These are phyloP conservation scores for Atta colombica DNA, from an alignment of 1,140 invertebrate genomes.

Conservation along the genomic window DNA sequence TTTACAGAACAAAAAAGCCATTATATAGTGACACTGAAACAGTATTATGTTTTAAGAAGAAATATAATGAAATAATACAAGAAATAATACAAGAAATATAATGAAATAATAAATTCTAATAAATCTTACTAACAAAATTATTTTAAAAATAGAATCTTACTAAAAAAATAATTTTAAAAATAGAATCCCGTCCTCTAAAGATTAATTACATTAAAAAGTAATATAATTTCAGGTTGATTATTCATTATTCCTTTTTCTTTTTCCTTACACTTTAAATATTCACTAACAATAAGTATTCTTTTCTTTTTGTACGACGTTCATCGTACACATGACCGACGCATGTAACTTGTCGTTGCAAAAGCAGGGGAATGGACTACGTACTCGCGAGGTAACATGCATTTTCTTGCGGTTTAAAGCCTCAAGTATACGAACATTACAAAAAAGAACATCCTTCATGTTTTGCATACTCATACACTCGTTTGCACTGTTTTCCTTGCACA, in stretches of 20 bases:
- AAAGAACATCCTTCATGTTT: constrained; percentile 17
- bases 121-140: too few species aligned
- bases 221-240: background rate
- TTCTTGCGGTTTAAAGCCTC: constrained; percentile 25
- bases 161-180: too few species aligned
- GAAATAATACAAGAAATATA: too few species aligned
- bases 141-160: too few species aligned
- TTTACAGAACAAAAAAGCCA: too few species aligned
- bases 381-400: constrained; percentile 19
- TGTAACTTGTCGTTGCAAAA: background rate
- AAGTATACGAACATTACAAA: constrained; percentile 12
- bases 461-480: constrained; percentile 1
- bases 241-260: background rate
- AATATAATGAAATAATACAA: too few species aligned
- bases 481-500: background rate
- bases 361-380: constrained; percentile 9
- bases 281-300: background rate
- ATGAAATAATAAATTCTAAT: too few species aligned
- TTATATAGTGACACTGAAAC: too few species aligned
- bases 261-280: background rate
- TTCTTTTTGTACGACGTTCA: constrained; percentile 2
- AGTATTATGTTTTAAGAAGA: too few species aligned
- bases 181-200: too few species aligned
- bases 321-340: constrained; percentile 5
- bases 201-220: background rate